A percentile compares a stretch with the other conserved stretches of the same genome.
Evolutionary conservation across 2,113 vertebrate species (phyloP).

Genomic region (Barnardius zonarius): DNA sequence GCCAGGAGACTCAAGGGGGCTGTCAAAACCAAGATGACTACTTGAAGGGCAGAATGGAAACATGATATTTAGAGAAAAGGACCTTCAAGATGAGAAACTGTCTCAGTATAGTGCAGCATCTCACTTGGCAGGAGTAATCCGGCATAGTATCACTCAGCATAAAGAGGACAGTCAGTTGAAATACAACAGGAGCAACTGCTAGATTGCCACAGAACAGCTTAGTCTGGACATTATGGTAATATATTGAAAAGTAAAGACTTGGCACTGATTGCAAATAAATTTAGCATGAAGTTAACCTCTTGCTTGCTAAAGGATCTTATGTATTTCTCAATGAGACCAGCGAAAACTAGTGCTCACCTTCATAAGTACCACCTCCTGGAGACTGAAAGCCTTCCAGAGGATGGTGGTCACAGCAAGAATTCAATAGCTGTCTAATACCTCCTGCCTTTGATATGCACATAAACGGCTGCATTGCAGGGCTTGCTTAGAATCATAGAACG

Average conservation of each 20-base stretch:
- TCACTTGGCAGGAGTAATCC: background rate
- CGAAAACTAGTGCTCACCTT: background rate
- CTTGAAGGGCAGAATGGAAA: background rate
- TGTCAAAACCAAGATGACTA: background rate
- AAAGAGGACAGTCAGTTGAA: background rate
- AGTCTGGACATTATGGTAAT: background rate
- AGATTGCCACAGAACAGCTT: background rate
- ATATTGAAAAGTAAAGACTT: background rate
- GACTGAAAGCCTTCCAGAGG: background rate
- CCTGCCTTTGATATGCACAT: background rate
- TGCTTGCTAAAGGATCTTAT: background rate
- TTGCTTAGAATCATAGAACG: background rate
- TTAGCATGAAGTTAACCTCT: background rate
- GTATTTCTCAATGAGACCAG: background rate
- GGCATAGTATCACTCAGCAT: background rate
- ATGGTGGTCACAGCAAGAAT: background rate
- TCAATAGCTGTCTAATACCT: background rate
- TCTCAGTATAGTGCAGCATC: fast-evolving
- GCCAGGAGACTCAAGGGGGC: background rate
- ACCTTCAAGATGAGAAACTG: background rate
- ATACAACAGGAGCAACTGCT: background rate
- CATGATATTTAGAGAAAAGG: fast-evolving
- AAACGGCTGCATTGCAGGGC: background rate
- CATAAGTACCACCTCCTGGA: background rate
- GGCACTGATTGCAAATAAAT: background rate